Evolutionary conservation across 1,140 invertebrate species (phyloP).

Genomic region (Drosophila biarmipes): DNA sequence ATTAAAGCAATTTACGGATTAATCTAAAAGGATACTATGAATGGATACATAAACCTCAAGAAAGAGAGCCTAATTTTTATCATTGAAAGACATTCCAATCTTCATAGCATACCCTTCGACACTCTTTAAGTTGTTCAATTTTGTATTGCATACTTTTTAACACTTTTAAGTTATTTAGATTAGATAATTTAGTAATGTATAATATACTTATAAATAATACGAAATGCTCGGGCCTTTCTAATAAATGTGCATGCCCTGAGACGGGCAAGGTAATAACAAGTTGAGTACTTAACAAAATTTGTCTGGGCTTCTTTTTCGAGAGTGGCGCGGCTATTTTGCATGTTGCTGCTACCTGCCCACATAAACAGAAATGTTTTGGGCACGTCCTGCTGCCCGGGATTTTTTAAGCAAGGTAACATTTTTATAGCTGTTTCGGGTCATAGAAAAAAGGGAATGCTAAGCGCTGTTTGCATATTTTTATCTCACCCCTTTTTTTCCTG

Average conservation of each 20-base stretch:
- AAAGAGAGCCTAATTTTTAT: too few species aligned
- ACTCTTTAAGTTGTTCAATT: too few species aligned
- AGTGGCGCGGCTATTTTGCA: slow-evolving; percentile 42
- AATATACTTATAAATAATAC: too few species aligned
- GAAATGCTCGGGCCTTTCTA: too few species aligned
- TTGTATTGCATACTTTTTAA: too few species aligned
- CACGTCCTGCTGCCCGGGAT: slow-evolving; percentile 27
- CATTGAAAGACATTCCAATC: too few species aligned
- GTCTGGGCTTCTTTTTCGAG: slow-evolving; percentile 11
- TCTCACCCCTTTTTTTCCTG: background rate
- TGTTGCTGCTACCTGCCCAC: slow-evolving; percentile 31
- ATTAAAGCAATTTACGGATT: too few species aligned
- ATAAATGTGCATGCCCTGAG: background rate
- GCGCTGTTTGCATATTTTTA: slow-evolving; percentile 24
- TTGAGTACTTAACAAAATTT: slow-evolving; percentile 40
- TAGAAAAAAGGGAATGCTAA: slow-evolving; percentile 38
- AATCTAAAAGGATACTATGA: too few species aligned
- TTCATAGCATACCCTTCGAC: too few species aligned
- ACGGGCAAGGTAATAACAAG: background rate
- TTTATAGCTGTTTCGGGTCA: slow-evolving; percentile 32
- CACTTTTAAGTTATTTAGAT: too few species aligned
- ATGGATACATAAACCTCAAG: too few species aligned
- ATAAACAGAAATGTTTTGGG: slow-evolving; percentile 38
- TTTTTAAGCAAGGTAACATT: slow-evolving; percentile 20
- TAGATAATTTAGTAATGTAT: too few species aligned